Percentiles rank a stretch among this genome's conserved stretches.
phyloP scores from a whole-genome alignment of 2,797 vertebrate genomes.

The Myotis findleyi region DNA sequence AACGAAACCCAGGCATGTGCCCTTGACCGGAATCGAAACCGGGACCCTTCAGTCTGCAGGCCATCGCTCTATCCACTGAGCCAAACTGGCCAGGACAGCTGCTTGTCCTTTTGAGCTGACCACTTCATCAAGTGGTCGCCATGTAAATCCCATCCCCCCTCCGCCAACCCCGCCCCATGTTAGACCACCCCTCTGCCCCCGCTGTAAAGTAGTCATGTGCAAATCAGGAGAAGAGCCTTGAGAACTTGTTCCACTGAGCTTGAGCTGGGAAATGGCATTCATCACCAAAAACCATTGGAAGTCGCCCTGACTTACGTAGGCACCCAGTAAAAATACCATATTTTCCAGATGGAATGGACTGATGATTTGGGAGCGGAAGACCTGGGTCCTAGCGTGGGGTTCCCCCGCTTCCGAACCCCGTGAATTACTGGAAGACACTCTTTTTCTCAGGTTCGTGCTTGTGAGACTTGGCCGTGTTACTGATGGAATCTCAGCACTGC shows the following conservation, averaged over 20 bases:
- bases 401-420: not conserved
- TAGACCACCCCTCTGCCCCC: not conserved
- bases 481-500: not conserved
- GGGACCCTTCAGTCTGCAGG: too few relatives aligned
- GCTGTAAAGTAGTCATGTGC: not conserved
- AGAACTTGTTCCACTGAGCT: not conserved
- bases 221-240: not conserved
- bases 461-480: not conserved
- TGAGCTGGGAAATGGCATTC: not conserved
- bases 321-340: too few relatives aligned
- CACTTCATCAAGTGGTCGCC: not conserved
- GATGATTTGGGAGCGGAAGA: not conserved
- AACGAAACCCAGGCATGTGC: too few relatives aligned
- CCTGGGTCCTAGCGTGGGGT: not conserved
- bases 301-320: too few relatives aligned
- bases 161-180: not conserved
- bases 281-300: not conserved
- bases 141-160: not conserved
- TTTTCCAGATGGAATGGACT: too few relatives aligned
- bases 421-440: not conserved
- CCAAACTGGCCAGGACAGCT: too few relatives aligned
- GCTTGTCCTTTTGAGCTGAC: not conserved
- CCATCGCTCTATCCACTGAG: too few relatives aligned
- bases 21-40: too few relatives aligned
- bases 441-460: not conserved